phyloP scores from a whole-genome alignment of 2,888 invertebrate species.

The Heliconius charithonia region DNA sequence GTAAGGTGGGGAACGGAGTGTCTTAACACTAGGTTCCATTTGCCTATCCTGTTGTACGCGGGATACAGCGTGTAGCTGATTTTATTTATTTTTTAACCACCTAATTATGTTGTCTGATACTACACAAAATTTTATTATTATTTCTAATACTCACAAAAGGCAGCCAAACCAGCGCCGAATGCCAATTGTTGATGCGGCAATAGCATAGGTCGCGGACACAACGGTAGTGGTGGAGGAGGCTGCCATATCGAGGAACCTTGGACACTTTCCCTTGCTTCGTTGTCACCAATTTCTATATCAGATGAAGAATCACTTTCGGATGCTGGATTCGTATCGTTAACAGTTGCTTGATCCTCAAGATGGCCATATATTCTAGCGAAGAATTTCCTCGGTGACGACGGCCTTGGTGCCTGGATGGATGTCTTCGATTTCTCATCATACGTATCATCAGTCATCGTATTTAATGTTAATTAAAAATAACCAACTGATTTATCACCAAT shows the following conservation, averaged over 20 bases:
- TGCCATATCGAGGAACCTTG: slow-evolving; percentile 61
- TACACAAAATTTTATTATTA: not conserved
- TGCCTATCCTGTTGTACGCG: too few species aligned
- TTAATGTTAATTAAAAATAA: slow-evolving; percentile 21
- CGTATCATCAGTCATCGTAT: slow-evolving; percentile 57
- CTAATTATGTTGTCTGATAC: not conserved
- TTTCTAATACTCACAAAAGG: slow-evolving; percentile 77
- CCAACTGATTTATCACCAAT: slow-evolving; percentile 1
- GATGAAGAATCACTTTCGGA: slow-evolving; percentile 76
- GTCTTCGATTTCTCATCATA: slow-evolving; percentile 54
- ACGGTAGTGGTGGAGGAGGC: slow-evolving; percentile 70
- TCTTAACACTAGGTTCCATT: too few species aligned
- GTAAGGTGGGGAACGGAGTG: too few species aligned
- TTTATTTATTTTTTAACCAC: too few species aligned
- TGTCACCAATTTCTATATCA: slow-evolving; percentile 73
- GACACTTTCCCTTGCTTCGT: slow-evolving; percentile 49
- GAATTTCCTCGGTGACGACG: slow-evolving; percentile 91
- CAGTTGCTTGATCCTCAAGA: slow-evolving; percentile 79
- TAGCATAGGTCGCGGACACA: slow-evolving; percentile 75
- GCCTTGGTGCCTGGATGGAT: slow-evolving; percentile 72
- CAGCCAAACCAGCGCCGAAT: slow-evolving; percentile 84
- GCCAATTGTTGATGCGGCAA: slow-evolving; percentile 80
- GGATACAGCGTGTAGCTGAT: too few species aligned
- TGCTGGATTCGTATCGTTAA: slow-evolving; percentile 52
- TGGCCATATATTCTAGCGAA: slow-evolving; percentile 92